These are phyloP conservation scores for Charadrius vociferus DNA, from an alignment of 2,113 vertebrate species.

Conservation along the genomic window DNA sequence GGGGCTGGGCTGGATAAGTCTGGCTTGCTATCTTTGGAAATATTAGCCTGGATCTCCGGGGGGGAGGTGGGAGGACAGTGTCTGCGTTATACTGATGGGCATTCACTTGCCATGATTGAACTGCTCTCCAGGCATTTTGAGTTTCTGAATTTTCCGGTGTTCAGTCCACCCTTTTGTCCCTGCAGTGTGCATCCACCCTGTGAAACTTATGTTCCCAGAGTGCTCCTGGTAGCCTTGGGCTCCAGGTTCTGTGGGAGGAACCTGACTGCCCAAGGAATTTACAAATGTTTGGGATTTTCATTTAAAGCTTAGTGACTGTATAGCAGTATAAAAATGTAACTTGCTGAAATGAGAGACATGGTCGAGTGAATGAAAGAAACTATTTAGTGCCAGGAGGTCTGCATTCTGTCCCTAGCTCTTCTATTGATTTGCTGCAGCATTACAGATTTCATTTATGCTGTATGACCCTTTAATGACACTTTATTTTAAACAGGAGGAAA, in stretches of 20 bases:
- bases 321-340: background rate
- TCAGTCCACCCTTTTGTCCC: background rate
- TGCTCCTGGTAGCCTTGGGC: background rate
- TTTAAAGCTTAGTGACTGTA: background rate
- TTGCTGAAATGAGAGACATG: background rate
- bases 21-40: background rate
- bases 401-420: background rate
- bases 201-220: background rate
- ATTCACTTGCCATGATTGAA: background rate
- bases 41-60: rapidly evolving
- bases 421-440: background rate
- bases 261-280: background rate
- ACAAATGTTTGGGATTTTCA: background rate
- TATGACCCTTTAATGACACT: background rate
- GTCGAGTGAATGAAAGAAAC: background rate
- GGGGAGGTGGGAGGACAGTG: rapidly evolving
- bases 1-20: background rate
- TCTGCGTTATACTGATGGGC: background rate
- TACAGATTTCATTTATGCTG: background rate
- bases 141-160: background rate
- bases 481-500: background rate
- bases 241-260: background rate
- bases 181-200: background rate
- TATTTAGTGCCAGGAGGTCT: background rate
- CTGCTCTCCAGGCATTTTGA: background rate